These are phyloP conservation scores for Panurus biarmicus DNA, from an alignment of 2,113 vertebrate species.

Conservation along the genomic window DNA sequence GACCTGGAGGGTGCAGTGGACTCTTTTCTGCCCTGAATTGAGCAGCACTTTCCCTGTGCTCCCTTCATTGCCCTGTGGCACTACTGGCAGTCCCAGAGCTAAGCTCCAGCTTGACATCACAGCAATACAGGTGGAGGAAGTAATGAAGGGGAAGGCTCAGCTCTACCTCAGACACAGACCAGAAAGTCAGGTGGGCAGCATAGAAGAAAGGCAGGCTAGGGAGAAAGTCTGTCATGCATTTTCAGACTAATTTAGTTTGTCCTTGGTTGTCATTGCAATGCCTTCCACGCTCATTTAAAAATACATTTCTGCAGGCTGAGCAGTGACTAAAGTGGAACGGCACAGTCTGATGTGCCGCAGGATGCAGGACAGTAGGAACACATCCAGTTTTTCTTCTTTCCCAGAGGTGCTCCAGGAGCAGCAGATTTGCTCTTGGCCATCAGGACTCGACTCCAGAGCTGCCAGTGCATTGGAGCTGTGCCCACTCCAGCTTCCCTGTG, in stretches of 20 bases:
- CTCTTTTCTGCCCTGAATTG: background rate
- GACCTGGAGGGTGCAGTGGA: background rate
- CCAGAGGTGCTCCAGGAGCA: background rate
- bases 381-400: background rate
- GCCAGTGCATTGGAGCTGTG: background rate
- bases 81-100: background rate
- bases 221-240: background rate
- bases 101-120: background rate
- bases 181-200: background rate
- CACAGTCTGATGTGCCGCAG: background rate
- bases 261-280: background rate
- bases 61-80: background rate
- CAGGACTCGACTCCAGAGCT: background rate
- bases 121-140: too few relatives aligned
- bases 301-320: background rate
- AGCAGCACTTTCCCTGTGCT: background rate
- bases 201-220: background rate
- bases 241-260: background rate
- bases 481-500: accelerated
- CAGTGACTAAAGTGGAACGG: background rate
- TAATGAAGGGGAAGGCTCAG: background rate
- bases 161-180: background rate
- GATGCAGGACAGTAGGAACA: background rate
- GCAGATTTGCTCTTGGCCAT: background rate
- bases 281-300: background rate